These are phyloP conservation scores for Microvelia longipes DNA, from an alignment of 1,140 invertebrate species.

Conservation along the genomic window DNA sequence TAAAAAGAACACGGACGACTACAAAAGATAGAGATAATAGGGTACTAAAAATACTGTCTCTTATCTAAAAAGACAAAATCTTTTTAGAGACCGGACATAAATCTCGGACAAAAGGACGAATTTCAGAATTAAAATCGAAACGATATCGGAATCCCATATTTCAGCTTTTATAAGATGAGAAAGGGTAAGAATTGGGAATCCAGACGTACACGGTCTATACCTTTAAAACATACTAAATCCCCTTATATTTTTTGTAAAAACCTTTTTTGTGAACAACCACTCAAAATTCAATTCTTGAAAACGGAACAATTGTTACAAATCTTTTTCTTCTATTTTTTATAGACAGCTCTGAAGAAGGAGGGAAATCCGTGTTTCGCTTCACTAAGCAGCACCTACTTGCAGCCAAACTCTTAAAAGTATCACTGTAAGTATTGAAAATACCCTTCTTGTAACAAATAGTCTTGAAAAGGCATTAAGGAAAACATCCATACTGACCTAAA, in stretches of 20 bases:
- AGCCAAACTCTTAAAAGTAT: no score
- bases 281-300: background rate
- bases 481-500: no score
- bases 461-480: no score
- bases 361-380: background rate
- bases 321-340: background rate
- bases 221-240: background rate
- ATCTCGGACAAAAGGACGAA: background rate
- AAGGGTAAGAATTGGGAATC: background rate
- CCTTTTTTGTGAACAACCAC: background rate
- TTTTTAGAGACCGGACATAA: background rate
- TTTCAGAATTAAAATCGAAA: background rate
- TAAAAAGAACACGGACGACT: no score
- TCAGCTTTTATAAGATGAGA: background rate
- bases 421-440: no score
- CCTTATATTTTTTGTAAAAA: background rate
- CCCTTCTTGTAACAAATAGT: no score
- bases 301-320: background rate
- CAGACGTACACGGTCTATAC: background rate
- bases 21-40: background rate
- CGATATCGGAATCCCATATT: background rate
- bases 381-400: background rate
- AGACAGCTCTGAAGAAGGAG: background rate
- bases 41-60: background rate
- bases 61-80: background rate